Evolutionary conservation across 2,113 vertebrate species (phyloP).

Genomic region (Poicephalus meyeri): DNA sequence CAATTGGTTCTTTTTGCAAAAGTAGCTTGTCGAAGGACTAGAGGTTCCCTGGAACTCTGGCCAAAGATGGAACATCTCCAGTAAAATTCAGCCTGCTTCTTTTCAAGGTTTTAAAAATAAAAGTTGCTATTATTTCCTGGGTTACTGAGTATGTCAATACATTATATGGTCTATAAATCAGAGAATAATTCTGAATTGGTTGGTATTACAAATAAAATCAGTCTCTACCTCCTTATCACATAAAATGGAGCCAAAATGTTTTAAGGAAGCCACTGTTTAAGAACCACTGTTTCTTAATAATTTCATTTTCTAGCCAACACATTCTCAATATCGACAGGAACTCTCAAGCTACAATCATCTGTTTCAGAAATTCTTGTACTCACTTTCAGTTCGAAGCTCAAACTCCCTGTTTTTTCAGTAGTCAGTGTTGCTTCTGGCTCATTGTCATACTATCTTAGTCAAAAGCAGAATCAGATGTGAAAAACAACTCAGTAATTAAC

Average conservation of each 20-base stretch:
- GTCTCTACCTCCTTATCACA: not conserved
- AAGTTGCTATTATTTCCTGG: not conserved
- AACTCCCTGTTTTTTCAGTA: not conserved
- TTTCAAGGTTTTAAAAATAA: not conserved
- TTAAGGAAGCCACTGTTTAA: not conserved
- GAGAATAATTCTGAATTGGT: not conserved
- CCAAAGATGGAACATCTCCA: not conserved
- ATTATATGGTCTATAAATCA: not conserved
- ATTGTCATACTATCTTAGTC: not conserved
- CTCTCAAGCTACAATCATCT: not conserved
- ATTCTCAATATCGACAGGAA: not conserved
- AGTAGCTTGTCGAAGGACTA: not conserved
- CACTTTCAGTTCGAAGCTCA: not conserved
- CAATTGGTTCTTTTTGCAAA: not conserved
- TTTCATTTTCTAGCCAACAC: not conserved
- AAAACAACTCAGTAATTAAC: slow-evolving; percentile 63
- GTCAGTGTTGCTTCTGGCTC: slow-evolving; percentile 30
- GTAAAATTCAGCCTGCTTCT: not conserved
- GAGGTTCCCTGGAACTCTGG: not conserved
- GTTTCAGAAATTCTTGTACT: not conserved
- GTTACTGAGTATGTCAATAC: not conserved
- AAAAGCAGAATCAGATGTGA: slow-evolving; percentile 39
- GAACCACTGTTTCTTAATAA: not conserved
- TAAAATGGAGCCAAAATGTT: not conserved
- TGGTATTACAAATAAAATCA: not conserved